These are phyloP conservation scores for Dascyllus trimaculatus DNA, from an alignment of 2,113 vertebrate genomes.

Conservation along the genomic window DNA sequence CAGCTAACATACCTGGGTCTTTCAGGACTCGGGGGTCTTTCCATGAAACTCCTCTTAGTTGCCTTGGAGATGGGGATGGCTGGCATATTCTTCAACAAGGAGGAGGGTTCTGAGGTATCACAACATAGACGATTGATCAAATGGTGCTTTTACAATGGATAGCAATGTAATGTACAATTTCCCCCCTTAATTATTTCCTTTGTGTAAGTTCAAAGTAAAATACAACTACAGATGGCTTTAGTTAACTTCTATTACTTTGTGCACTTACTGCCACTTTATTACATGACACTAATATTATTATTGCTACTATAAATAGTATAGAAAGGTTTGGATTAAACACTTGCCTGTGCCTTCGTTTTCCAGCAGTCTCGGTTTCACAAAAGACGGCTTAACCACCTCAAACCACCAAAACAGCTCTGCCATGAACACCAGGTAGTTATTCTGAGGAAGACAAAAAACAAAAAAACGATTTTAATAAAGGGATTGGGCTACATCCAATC, in stretches of 20 bases:
- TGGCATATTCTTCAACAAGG: conserved; percentile 81
- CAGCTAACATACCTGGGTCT: conserved; percentile 75
- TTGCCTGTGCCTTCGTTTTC: conserved; percentile 82
- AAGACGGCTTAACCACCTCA: conserved; percentile 95
- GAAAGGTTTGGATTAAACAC: background rate
- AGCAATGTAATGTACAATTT: background rate
- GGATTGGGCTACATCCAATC: background rate
- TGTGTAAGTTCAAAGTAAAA: background rate
- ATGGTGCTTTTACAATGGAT: background rate
- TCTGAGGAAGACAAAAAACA: conserved; percentile 81
- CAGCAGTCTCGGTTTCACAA: conserved; percentile 91
- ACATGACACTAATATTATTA: background rate
- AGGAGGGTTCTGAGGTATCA: conserved; percentile 73
- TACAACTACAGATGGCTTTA: background rate
- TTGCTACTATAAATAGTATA: background rate
- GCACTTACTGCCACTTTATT: background rate
- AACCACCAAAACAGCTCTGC: conserved; percentile 99
- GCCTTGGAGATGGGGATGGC: conserved; percentile 86
- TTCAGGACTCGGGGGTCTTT: conserved; percentile 84
- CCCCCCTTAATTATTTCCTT: background rate
- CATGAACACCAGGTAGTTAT: conserved; percentile 98
- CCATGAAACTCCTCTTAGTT: conserved; percentile 87
- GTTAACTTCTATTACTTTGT: background rate
- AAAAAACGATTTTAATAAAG: background rate
- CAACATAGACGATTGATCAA: background rate